Evolutionary conservation across 2,797 vertebrate species (phyloP), one percentile per base, ranked within the genome.

Genomic region (Danionella dracula): DNA sequence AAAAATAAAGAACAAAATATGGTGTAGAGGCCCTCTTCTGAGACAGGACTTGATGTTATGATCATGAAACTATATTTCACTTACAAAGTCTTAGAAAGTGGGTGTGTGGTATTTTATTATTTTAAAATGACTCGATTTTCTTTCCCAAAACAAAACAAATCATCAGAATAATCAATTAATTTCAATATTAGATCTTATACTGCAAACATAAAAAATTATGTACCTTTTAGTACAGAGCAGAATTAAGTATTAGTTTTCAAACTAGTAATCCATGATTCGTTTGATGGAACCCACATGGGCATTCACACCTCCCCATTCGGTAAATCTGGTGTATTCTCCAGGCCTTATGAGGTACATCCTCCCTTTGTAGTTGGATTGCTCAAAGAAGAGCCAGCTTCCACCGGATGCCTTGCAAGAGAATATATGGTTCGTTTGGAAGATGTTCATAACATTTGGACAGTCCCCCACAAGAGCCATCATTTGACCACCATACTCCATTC

Each of bases 381-480:
- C 89, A n/a, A 90, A 90, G 82, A 91, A 90, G 82, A 90, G 86
- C 88, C 89, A 90, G 85, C 82, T 86, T 80, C 88, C 89, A 17
- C 87, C 86, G 83, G 88, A 86, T 45, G 89, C 81, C 56, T 90
- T 89, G 81, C 86, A 85, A 76, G 89, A 92, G 84, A 89, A 90
- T 67, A 91, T 80, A 13, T 90, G 85, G 81, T 86, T 88, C 71
- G 88, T 87, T 34, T 89, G 90, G 85, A 90, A 92, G 78, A 86
- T 89, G 75, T 89, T 86, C 46, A 86, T 88, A 75, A 92, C 85
- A 80, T 84, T 88, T 60, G 89, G 82, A 73, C 89, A 91, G 78
- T 92, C 88, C 21, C 90, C 89, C 83, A 83, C 80, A 78, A 90
- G 89, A 80, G 89, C 89, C 89, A 91, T 92, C 87, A 87, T 87